Percentiles rank a stretch among this genome's conserved stretches.
Evolutionary conservation across 2,113 vertebrate genomes (phyloP).

Genomic region (Clinocottus analis): DNA sequence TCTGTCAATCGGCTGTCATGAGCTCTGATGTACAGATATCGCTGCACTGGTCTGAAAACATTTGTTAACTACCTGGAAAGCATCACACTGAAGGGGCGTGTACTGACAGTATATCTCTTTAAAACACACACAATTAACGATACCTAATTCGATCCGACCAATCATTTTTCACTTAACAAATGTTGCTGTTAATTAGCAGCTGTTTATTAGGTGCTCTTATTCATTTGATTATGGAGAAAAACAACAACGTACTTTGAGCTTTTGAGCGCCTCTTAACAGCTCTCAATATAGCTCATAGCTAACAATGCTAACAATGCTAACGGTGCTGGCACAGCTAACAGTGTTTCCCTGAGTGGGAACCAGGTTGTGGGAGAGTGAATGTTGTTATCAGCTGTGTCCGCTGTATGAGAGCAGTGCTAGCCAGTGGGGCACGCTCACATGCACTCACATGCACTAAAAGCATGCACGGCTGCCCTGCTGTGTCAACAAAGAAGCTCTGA

Average conservation of each 20-base stretch:
- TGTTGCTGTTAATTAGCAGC: too few relatives aligned
- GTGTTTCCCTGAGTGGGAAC: background rate
- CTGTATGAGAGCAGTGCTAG: too few relatives aligned
- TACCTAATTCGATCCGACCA: background rate
- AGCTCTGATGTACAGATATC: slow-evolving; percentile 2
- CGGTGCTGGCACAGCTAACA: too few relatives aligned
- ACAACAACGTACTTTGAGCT: too few relatives aligned
- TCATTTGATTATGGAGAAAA: background rate
- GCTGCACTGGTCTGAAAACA: background rate
- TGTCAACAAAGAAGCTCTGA: too few relatives aligned
- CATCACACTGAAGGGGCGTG: background rate
- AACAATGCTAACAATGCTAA: too few relatives aligned
- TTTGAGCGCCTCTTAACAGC: too few relatives aligned
- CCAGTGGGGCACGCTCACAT: too few relatives aligned
- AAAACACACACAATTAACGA: background rate
- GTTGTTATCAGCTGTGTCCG: background rate
- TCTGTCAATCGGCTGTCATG: slow-evolving; percentile 11
- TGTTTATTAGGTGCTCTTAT: too few relatives aligned
- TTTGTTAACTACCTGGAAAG: background rate
- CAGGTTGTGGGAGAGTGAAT: too few relatives aligned
- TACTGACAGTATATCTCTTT: background rate
- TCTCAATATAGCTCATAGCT: background rate
- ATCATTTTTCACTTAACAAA: background rate
- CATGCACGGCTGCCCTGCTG: too few relatives aligned
- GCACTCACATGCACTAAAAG: too few relatives aligned